Evolutionary conservation across 2,888 invertebrate genomes (phyloP), one percentile per base, ranked within the genome.

Genomic region (Drosophila histrio): DNA sequence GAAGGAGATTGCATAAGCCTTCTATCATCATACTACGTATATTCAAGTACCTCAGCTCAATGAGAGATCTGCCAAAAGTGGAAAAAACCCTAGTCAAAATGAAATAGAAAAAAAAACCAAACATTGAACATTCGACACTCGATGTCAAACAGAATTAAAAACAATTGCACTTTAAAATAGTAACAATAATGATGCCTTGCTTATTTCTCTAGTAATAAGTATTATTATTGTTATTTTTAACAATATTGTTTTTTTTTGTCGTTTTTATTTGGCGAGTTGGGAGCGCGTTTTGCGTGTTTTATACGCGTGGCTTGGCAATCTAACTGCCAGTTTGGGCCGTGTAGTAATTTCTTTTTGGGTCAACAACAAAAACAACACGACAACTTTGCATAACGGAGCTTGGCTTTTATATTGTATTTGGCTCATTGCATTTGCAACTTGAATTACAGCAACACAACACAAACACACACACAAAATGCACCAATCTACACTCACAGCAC

Each of bases 361-460:
- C 83, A 83, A 75, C 46, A 54, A 61, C 56, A 61, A 39, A 61
- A 69, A 66, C 66, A 53, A 30, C 46, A 30, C 30, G 30, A 41
- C 53, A 74, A 71, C 70, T 84, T 87, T 87, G 87, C 83, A 81
- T 84, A 87, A 87, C 79, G 68, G 70, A 69, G 74, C 54, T 56
- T 62, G 68, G 47, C 54, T 72, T 58, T 49, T 60, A 54, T 64
- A 46, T 46, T 79, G 59, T 71, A 56, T 73, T 71, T 74, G 69
- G 44, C 64, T 53, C 49, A 69, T 68, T 74, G 72, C 68, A 81
- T 52, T 79, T 69, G 49, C 36, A 62, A 53, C 46, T 61, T 57
- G 53, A 44, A 62, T 63, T 72, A 67, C 79, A 67, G 34, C 68
- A 79, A 30, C 22, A 30, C 34, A 47, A 28, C 17, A 26, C 24